Evolutionary conservation across 2,113 vertebrate genomes (phyloP).

Genomic region (Gymnocephalus cernua): DNA sequence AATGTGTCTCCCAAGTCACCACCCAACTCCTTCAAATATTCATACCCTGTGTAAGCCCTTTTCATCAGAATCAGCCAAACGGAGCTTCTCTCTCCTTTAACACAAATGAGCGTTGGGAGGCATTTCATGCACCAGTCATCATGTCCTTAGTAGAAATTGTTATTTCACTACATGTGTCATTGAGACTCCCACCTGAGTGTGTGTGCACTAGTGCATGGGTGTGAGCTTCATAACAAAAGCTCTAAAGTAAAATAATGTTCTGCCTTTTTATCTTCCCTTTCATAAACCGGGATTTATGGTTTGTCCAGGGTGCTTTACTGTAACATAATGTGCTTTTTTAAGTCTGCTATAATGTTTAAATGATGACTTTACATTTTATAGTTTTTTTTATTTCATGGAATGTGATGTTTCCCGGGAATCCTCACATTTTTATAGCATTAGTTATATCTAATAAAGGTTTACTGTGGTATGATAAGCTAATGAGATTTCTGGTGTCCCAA

Average conservation of each 20-base stretch:
- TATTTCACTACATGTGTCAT: slow-evolving; percentile 9
- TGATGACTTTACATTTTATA: neutral
- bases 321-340: neutral
- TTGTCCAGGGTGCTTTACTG: neutral
- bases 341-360: neutral
- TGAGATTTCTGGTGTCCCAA: slow-evolving; percentile 39
- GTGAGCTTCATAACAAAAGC: slow-evolving; percentile 22
- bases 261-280: neutral
- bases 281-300: neutral
- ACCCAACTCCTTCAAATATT: slow-evolving; percentile 75
- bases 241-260: neutral
- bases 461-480: slow-evolving; percentile 23
- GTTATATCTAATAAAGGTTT: slow-evolving; percentile 42
- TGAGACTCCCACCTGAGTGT: slow-evolving; percentile 32
- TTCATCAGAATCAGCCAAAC: slow-evolving; percentile 55
- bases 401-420: neutral
- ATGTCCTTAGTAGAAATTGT: slow-evolving; percentile 26
- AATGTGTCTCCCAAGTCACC: slow-evolving; percentile 78
- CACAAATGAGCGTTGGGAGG: slow-evolving; percentile 22
- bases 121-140: slow-evolving; percentile 43
- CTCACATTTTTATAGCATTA: slow-evolving; percentile 3
- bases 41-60: slow-evolving; percentile 73
- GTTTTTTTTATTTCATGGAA: neutral
- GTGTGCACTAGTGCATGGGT: slow-evolving; percentile 23
- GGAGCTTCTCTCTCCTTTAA: slow-evolving; percentile 29